Base-by-base conservation (phyloP, 1,140 invertebrate species). In the Pseudomyrmex concolor region DNA sequence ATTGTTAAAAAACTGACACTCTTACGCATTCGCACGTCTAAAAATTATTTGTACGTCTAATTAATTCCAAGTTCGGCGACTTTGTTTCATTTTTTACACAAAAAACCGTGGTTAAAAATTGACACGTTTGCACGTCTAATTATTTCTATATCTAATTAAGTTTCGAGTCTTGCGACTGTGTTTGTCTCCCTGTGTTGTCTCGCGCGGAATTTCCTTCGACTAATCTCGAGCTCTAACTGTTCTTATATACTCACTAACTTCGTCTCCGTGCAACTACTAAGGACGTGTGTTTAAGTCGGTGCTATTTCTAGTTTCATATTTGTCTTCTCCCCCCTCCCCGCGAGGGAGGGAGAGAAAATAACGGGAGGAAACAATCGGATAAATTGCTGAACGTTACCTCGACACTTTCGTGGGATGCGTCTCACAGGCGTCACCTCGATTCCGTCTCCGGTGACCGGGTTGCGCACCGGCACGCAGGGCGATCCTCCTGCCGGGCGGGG, bases 391-490 rank as follows among this genome's bases (percentile, higher is more conserved):
- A 91, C 85, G 87, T 94, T 94, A 94, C 94, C 94, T 94, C 92
- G 89, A 91, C 86, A 92, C 89, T 87, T 94, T 93, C 92, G 92
- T 92, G 90, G 89, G 90, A 89, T 92, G 91, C 93, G 93, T 90
- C 92, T 93, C 72, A 92, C 76, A 64, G 92, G 92, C 91, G 89
- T 93, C 86, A 94, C 89, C 91, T 93, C 92, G 88, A 95, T 93
- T 89, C 95, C 95, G 87, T 95, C 93, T 89, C 95, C 95, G 89
- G 95, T 95, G 81, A 95, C 95, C 76, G 95, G 95, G 91, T 95
- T 95, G 89, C 95, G 95, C 89, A 91, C 89, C 66, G 76, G 76
- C 89, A 93, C 91, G 92, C 92, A 92, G 91, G 93, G 91, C 68
- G 90, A 91, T 91, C 92, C 92, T 92, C 93, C 93, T 94, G 93